Evolutionary conservation across 2,888 invertebrate genomes (phyloP).

Genomic region (Sinodicranocentrus sp.): DNA sequence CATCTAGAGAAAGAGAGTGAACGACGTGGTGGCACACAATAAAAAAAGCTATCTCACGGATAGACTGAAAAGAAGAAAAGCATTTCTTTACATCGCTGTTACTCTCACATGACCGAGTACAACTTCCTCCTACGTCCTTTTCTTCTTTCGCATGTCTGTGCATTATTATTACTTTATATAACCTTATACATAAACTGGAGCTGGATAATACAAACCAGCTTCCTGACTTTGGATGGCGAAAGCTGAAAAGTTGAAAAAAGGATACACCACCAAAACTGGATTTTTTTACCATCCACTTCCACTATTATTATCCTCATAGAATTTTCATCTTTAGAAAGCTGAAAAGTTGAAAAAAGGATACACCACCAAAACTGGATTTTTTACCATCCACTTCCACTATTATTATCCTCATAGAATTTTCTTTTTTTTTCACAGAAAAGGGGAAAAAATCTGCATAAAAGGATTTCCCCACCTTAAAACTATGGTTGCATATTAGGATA

Average conservation of each 20-base stretch:
- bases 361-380: slow-evolving; percentile 25
- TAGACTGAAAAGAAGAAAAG: slow-evolving; percentile 58
- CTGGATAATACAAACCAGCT: not conserved
- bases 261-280: slow-evolving; percentile 14
- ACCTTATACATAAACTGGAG: not conserved
- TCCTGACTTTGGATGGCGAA: slow-evolving; percentile 20
- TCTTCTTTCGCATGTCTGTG: not conserved
- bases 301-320: slow-evolving; percentile 34
- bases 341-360: slow-evolving; percentile 32
- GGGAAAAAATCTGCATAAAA: slow-evolving; percentile 53
- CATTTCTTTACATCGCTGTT: slow-evolving; percentile 65
- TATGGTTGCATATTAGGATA: too few relatives aligned
- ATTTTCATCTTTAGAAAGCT: slow-evolving; percentile 27
- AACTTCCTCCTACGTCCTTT: slow-evolving; percentile 48
- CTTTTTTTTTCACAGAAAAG: slow-evolving; percentile 30
- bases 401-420: slow-evolving; percentile 32
- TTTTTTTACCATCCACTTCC: slow-evolving; percentile 41
- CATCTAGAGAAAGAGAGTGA: slow-evolving; percentile 19
- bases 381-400: slow-evolving; percentile 41
- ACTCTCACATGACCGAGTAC: slow-evolving; percentile 64
- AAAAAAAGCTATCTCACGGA: slow-evolving; percentile 64
- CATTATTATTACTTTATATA: slow-evolving; percentile 52
- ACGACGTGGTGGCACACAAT: slow-evolving; percentile 59
- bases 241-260: slow-evolving; percentile 35
- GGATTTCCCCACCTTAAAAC: too few relatives aligned